phyloP scores from a whole-genome alignment of 2,797 vertebrate genomes.

The Ctenochaetus hawaiiensis region DNA sequence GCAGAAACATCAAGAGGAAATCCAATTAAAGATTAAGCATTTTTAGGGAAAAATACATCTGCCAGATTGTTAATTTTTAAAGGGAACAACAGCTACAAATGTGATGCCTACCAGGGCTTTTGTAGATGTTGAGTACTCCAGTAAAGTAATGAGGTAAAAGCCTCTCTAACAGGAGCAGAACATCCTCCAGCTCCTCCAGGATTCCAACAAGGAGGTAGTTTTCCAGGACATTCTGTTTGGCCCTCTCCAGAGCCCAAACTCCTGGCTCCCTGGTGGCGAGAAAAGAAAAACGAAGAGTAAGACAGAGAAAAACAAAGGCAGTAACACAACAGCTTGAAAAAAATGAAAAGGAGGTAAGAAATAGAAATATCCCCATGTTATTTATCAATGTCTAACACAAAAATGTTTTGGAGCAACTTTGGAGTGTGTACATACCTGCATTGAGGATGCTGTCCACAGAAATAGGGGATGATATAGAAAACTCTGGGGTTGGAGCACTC shows the following conservation, averaged over 20 bases:
- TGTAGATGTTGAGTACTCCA: slow-evolving; percentile 96
- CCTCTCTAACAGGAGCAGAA: slow-evolving; percentile 96
- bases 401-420: background rate
- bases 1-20: slow-evolving; percentile 40
- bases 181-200: slow-evolving; percentile 98
- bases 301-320: too few species aligned
- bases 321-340: background rate
- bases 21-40: background rate
- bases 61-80: background rate
- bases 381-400: background rate
- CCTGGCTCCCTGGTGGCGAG: slow-evolving; percentile 91
- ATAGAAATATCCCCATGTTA: too few species aligned
- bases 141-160: slow-evolving; percentile 99
- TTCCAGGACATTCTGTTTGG: slow-evolving; percentile 96
- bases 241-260: slow-evolving; percentile 96
- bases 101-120: slow-evolving; percentile 91
- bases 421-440: slow-evolving; percentile 89
- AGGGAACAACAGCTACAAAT: background rate
- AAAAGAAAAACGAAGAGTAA: background rate
- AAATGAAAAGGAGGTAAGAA: background rate
- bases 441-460: slow-evolving; percentile 98
- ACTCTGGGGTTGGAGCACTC: slow-evolving; percentile 97
- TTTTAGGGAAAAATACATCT: background rate
- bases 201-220: slow-evolving; percentile 98
- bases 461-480: slow-evolving; percentile 99